Evolutionary conservation across 1,140 invertebrate genomes (phyloP).

Genomic region (Cotesia vestalis): DNA sequence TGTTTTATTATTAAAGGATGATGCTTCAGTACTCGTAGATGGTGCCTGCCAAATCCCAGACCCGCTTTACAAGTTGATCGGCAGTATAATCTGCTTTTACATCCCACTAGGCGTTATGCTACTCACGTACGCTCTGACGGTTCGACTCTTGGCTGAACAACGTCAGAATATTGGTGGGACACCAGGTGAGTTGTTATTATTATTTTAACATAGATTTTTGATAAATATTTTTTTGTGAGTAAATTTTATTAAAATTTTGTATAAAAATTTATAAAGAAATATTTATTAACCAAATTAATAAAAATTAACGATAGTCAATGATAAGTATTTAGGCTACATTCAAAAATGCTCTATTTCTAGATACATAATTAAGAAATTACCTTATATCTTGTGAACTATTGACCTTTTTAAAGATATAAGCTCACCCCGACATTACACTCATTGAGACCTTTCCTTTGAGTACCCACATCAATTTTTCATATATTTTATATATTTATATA

Average conservation of each 20-base stretch:
- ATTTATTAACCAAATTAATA: background rate
- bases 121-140: slow-evolving; percentile 90
- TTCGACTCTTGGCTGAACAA: slow-evolving; percentile 81
- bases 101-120: slow-evolving; percentile 95
- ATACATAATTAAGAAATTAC: no score
- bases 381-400: no score
- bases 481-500: no score
- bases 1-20: slow-evolving; percentile 69
- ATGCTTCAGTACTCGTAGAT: slow-evolving; percentile 80
- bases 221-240: background rate
- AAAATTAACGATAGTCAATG: background rate
- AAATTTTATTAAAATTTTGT: background rate
- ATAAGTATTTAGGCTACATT: no score
- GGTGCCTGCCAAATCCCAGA: slow-evolving; percentile 87
- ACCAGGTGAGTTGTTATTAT: slow-evolving; percentile 51
- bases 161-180: slow-evolving; percentile 75
- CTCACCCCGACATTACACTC: no score
- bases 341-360: no score
- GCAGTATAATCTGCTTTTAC: slow-evolving; percentile 94
- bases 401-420: no score
- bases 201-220: no score
- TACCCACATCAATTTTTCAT: no score
- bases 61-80: slow-evolving; percentile 89
- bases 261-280: no score
- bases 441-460: no score